These are phyloP conservation scores for Crossoptilon crossoptilon DNA, from an alignment of 2,797 vertebrate genomes.

Conservation along the genomic window DNA sequence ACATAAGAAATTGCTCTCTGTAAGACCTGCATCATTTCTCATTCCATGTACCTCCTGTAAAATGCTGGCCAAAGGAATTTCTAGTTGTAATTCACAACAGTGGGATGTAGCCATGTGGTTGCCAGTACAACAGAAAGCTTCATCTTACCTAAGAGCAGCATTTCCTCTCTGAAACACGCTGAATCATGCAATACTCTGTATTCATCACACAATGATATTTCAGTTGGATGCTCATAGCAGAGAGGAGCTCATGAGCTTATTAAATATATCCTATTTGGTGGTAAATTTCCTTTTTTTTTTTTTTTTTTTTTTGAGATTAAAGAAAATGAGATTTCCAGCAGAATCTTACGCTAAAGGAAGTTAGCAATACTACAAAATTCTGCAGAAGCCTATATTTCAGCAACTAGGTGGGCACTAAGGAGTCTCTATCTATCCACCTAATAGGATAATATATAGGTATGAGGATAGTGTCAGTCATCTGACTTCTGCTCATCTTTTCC, in stretches of 20 bases:
- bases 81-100: background rate
- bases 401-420: background rate
- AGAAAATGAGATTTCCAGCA: background rate
- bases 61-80: background rate
- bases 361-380: fast-evolving
- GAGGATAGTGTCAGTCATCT: background rate
- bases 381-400: background rate
- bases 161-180: background rate
- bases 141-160: background rate
- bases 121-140: background rate
- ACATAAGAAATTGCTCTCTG: background rate
- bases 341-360: background rate
- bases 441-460: background rate
- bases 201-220: background rate
- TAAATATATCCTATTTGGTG: background rate
- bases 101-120: background rate
- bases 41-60: background rate
- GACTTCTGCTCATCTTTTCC: background rate
- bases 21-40: background rate
- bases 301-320: background rate
- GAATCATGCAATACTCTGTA: background rate
- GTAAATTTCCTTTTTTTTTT: background rate
- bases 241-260: background rate
- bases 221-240: background rate
- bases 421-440: background rate